These are phyloP conservation scores for Invenusta paracnida DNA, from an alignment of 2,888 invertebrate species.

Conservation along the genomic window DNA sequence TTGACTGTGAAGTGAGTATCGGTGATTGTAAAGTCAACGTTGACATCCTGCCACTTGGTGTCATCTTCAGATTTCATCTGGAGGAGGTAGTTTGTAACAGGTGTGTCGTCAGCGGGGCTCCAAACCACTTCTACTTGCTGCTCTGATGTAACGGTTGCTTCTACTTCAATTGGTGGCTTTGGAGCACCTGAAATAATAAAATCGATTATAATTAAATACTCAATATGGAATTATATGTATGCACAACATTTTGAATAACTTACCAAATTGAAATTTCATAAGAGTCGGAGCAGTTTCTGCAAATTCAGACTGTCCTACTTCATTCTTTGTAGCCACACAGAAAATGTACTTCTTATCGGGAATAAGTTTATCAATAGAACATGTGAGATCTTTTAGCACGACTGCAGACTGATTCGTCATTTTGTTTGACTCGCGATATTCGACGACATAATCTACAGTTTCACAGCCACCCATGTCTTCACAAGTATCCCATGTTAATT, in stretches of 20 bases:
- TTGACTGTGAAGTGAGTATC: conserved; percentile 41
- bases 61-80: conserved; percentile 43
- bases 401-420: neutral
- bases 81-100: conserved; percentile 46
- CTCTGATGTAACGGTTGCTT: neutral
- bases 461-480: neutral
- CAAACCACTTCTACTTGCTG: conserved; percentile 44
- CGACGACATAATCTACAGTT: neutral
- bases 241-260: neutral
- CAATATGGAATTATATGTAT: neutral
- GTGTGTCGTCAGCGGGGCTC: conserved; percentile 46
- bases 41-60: conserved; percentile 66
- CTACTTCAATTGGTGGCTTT: conserved; percentile 26
- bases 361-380: neutral
- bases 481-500: neutral
- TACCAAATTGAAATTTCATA: conserved; percentile 32
- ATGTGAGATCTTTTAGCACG: neutral
- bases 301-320: conserved; percentile 41
- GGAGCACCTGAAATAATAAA: conserved; percentile 14
- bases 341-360: conserved; percentile 40
- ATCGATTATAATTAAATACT: too few relatives aligned
- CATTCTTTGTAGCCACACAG: conserved; percentile 37
- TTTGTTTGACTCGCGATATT: neutral
- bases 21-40: conserved; percentile 64
- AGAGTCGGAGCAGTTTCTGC: conserved; percentile 37